Conservation (phyloP, 2,113 vertebrate species). For the Siphamia tubifer region DNA sequence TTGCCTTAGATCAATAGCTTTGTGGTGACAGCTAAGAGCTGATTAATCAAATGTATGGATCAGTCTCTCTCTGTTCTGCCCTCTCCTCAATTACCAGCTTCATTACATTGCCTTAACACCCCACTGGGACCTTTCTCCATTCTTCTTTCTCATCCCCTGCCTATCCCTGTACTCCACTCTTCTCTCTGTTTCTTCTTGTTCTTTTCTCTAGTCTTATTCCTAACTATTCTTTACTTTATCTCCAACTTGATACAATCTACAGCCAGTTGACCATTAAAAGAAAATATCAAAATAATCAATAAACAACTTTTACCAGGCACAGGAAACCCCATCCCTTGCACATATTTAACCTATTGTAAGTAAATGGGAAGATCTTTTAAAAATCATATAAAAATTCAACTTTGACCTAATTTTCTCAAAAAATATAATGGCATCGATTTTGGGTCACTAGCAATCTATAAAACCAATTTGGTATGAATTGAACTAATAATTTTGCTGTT, state of each 20-base stretch:
- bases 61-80: constrained; percentile 67
- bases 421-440: too few relatives aligned
- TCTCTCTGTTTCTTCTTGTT: background rate
- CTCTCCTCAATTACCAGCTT: constrained; percentile 78
- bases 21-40: constrained; percentile 79
- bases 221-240: background rate
- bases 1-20: constrained; percentile 66
- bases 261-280: background rate
- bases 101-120: constrained; percentile 78
- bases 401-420: too few relatives aligned
- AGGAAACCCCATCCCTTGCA: too few relatives aligned
- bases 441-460: too few relatives aligned
- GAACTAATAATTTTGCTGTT: too few relatives aligned
- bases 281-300: background rate
- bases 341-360: too few relatives aligned
- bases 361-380: too few relatives aligned
- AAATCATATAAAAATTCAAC: too few relatives aligned
- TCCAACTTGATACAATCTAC: background rate
- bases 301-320: too few relatives aligned
- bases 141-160: constrained; percentile 35
- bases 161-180: constrained; percentile 14
- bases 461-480: too few relatives aligned
- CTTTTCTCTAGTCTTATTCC: background rate
- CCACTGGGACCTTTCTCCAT: constrained; percentile 64
- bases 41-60: constrained; percentile 80